Evolutionary conservation across 2,888 invertebrate genomes (phyloP).

Genomic region (Pycnomerus fuliginosus): DNA sequence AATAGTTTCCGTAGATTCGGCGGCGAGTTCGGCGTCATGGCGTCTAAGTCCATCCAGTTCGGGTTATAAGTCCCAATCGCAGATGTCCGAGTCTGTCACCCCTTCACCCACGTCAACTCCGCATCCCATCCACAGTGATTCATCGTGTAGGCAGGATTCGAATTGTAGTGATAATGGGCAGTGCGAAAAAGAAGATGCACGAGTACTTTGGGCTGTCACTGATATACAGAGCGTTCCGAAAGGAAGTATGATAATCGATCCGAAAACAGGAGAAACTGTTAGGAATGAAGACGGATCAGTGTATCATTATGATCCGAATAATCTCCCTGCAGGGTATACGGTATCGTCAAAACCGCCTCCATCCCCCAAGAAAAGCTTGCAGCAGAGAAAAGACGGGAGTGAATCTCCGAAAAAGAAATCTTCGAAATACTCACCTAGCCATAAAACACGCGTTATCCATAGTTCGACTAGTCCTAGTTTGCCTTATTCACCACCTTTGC

Average conservation of each 20-base stretch:
- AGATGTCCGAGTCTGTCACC: conserved; percentile 74
- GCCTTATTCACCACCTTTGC: conserved; percentile 46
- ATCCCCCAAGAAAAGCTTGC: conserved; percentile 29
- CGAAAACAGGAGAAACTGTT: conserved; percentile 71
- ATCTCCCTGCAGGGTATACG: conserved; percentile 58
- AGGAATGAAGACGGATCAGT: conserved; percentile 74
- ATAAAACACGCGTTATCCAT: conserved; percentile 41
- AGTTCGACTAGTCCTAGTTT: conserved; percentile 50
- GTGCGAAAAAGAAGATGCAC: conserved; percentile 38
- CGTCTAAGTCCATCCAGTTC: conserved; percentile 74
- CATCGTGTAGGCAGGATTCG: conserved; percentile 38
- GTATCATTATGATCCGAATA: conserved; percentile 75
- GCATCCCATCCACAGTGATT: conserved; percentile 40
- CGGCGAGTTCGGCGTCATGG: conserved; percentile 62
- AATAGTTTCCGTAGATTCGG: conserved; percentile 54
- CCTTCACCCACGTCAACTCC: conserved; percentile 69
- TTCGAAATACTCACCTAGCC: conserved; percentile 36
- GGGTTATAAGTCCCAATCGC: conserved; percentile 73
- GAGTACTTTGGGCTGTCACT: conserved; percentile 83
- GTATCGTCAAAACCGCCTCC: conserved; percentile 28
- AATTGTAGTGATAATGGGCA: conserved; percentile 32
- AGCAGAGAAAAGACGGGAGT: neutral
- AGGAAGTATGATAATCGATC: conserved; percentile 88
- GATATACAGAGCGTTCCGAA: conserved; percentile 82
- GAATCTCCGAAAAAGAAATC: conserved; percentile 18